Percentiles rank a stretch among this genome's conserved stretches.
phyloP scores from a whole-genome alignment of 2,113 vertebrate genomes.

The Trichechus manatus region DNA sequence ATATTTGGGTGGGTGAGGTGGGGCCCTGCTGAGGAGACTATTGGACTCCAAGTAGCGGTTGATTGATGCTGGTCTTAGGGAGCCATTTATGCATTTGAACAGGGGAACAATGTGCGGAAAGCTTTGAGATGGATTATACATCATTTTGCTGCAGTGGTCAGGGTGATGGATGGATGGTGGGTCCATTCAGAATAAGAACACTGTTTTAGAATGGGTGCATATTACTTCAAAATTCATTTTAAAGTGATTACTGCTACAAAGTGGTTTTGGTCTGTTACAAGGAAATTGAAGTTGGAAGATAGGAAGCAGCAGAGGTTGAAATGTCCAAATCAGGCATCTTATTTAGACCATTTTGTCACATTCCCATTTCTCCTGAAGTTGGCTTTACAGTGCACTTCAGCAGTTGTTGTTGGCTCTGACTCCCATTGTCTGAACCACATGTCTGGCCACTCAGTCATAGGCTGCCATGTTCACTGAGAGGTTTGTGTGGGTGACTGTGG shows the following conservation, averaged over 20 bases:
- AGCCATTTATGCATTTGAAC: conserved; percentile 46
- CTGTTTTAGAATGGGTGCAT: conserved; percentile 53
- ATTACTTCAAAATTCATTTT: conserved; percentile 65
- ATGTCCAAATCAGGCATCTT: conserved; percentile 71
- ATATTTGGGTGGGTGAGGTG: background rate
- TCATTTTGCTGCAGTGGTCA: conserved; percentile 35
- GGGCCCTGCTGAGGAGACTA: background rate
- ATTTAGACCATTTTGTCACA: conserved; percentile 65
- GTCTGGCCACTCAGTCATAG: background rate
- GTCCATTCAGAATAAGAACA: conserved; percentile 55
- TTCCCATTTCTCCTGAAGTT: conserved; percentile 70
- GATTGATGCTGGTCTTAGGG: background rate
- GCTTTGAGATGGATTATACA: conserved; percentile 59
- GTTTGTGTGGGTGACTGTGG: background rate
- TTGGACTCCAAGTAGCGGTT: background rate
- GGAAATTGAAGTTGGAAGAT: conserved; percentile 69
- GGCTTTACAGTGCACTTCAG: background rate
- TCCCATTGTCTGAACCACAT: conserved; percentile 56
- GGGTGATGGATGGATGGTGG: conserved; percentile 60
- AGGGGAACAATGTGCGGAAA: conserved; percentile 69
- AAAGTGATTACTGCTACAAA: conserved; percentile 57
- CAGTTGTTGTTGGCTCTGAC: conserved; percentile 66
- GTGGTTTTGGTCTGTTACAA: conserved; percentile 65
- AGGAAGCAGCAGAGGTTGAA: conserved; percentile 68
- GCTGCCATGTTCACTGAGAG: background rate